Base-by-base conservation (phyloP, 2,113 vertebrate species). In the Stigmatopora argus region DNA sequence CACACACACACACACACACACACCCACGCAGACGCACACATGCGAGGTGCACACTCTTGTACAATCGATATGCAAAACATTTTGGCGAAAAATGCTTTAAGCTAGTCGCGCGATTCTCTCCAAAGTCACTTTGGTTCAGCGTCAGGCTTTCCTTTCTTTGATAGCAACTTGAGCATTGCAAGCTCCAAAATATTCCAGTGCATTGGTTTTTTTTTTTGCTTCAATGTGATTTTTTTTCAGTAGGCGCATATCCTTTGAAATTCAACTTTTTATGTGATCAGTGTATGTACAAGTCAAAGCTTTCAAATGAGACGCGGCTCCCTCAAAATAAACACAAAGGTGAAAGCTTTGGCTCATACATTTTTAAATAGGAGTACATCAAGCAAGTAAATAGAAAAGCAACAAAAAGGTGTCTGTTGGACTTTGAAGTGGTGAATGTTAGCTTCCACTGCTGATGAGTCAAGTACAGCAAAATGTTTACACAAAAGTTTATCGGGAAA, bases 11-110 rank as follows among this genome's bases (percentile, higher is more conserved):
- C n/a, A n/a, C n/a, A n/a, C n/a, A n/a, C n/a, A n/a, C n/a, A n/a
- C n/a, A n/a, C n/a, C n/a, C 67, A 68, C 67, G 47, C 74, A 62
- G 5, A 44, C 69, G 65, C 35, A 19, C 72, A 15, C 49, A 61
- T 58, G 52, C 63, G 48, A 52, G 55, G 64, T 15, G 9, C 35
- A 64, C 21, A 64, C 44, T 49, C 65, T 70, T 18, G 51, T 52
- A 65, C 69, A 49, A 67, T 51, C 63, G 72, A 73, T 65, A 82
- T 0, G 21, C 70, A 66, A 66, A 66, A 66, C 71, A 59, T 38
- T 67, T 51, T 64, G 65, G 70, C 26, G 58, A 52, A 45, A 67
- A n/a, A 18, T 7, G 21, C 55, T 65, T 59, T 56, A 4, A 18
- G 14, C 45, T 19, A 35, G 35, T 67, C 23, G 4, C 26, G 26